Percentiles rank a stretch among this genome's conserved stretches.
These are phyloP conservation scores for Gavia stellata DNA, from an alignment of 2,113 vertebrate species.

Conservation along the genomic window DNA sequence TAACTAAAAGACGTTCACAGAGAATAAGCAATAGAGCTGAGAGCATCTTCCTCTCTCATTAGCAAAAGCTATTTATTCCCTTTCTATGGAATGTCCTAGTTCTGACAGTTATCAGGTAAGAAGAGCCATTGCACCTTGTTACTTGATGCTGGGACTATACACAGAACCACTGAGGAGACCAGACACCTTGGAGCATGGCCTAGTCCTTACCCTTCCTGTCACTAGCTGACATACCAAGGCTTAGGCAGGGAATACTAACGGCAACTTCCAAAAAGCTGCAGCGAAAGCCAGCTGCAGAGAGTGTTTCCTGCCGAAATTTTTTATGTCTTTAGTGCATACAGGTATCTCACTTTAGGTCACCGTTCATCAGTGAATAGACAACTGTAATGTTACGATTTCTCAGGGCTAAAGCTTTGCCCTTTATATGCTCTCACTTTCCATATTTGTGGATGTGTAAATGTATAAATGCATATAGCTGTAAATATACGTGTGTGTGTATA, in stretches of 20 bases:
- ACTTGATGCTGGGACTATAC: background rate
- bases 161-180: background rate
- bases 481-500: background rate
- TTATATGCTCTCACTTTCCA: background rate
- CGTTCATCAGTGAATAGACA: background rate
- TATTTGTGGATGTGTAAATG: background rate
- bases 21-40: background rate
- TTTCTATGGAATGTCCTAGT: background rate
- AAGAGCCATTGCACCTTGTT: background rate
- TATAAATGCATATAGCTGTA: background rate
- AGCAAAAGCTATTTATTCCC: background rate
- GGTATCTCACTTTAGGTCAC: background rate
- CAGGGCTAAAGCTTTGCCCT: background rate
- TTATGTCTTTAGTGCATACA: background rate
- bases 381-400: background rate
- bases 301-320: background rate
- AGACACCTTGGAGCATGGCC: background rate
- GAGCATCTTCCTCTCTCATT: background rate
- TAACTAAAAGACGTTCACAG: background rate
- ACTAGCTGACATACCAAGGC: background rate
- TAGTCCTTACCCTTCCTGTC: background rate
- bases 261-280: background rate
- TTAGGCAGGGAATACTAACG: background rate
- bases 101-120: background rate
- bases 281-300: background rate